Conservation (phyloP, 2,888 invertebrate species). For the Tenthredo livida region DNA sequence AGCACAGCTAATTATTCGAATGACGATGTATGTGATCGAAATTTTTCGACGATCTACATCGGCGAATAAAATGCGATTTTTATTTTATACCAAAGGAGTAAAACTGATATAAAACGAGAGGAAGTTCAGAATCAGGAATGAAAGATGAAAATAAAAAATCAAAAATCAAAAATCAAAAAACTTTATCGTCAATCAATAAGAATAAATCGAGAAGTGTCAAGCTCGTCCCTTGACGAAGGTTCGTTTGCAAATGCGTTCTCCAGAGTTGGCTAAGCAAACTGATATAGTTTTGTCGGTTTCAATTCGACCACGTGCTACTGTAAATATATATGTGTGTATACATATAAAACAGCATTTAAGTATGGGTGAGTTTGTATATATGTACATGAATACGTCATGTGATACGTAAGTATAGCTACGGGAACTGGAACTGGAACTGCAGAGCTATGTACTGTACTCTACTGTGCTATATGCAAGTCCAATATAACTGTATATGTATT, state of each 20-base stretch:
- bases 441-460: background rate
- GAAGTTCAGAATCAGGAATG: too few species aligned
- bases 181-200: background rate
- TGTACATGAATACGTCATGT: background rate
- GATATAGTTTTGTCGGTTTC: conserved; percentile 58
- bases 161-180: background rate
- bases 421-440: background rate
- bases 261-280: conserved; percentile 53
- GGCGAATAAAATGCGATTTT: background rate
- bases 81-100: background rate
- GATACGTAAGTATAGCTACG: background rate
- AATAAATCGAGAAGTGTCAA: background rate
- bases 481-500: background rate
- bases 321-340: background rate
- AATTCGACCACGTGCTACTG: conserved; percentile 57
- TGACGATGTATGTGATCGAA: too few species aligned
- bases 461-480: too few species aligned
- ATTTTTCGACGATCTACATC: too few species aligned
- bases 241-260: conserved; percentile 32
- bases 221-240: conserved; percentile 18
- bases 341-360: background rate
- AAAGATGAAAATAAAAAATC: too few species aligned
- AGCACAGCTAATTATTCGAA: background rate
- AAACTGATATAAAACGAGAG: too few species aligned
- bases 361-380: background rate